These are phyloP conservation scores for Coleophora flavipennella DNA, from an alignment of 2,888 invertebrate genomes.

Conservation along the genomic window DNA sequence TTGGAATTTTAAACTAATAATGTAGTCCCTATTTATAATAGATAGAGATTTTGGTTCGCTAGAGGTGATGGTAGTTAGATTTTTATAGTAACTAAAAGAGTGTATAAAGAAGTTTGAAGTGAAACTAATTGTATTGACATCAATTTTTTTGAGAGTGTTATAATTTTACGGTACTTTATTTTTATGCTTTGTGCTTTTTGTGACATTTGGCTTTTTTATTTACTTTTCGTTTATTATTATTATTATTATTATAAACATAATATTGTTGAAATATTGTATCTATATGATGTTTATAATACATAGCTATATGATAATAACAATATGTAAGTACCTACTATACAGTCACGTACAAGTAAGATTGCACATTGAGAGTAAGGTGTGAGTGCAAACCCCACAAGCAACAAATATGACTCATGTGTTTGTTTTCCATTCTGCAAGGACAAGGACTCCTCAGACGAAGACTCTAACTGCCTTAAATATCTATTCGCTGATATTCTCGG, in stretches of 20 bases:
- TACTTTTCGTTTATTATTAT: conserved; percentile 38
- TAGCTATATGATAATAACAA: conserved; percentile 17
- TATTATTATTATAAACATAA: conserved; percentile 21
- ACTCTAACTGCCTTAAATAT: conserved; percentile 81
- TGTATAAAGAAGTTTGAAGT: conserved; percentile 16
- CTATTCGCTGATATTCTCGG: conserved; percentile 78
- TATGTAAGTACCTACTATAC: conserved; percentile 14
- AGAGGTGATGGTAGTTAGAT: conserved; percentile 60
- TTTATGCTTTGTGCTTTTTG: conserved; percentile 60
- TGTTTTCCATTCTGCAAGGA: conserved; percentile 57
- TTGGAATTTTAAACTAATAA: conserved; percentile 35
- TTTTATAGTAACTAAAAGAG: conserved; percentile 20
- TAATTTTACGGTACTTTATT: conserved; percentile 20
- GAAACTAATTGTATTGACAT: conserved; percentile 5
- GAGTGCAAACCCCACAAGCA: conserved; percentile 9
- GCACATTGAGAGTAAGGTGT: conserved; percentile 20
- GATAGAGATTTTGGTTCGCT: conserved; percentile 41
- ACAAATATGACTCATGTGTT: conserved; percentile 37
- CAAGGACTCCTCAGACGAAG: conserved; percentile 63
- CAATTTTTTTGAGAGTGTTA: conserved; percentile 14
- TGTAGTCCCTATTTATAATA: conserved; percentile 36
- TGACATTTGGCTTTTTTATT: conserved; percentile 65
- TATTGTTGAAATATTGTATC: conserved; percentile 14
- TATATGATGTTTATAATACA: conserved; percentile 6
- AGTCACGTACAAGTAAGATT: conserved; percentile 29